Percentiles rank a stretch among this genome's conserved stretches.
These are phyloP conservation scores for Gasterosteus nipponicus DNA, from an alignment of 2,113 vertebrate genomes.

Conservation along the genomic window DNA sequence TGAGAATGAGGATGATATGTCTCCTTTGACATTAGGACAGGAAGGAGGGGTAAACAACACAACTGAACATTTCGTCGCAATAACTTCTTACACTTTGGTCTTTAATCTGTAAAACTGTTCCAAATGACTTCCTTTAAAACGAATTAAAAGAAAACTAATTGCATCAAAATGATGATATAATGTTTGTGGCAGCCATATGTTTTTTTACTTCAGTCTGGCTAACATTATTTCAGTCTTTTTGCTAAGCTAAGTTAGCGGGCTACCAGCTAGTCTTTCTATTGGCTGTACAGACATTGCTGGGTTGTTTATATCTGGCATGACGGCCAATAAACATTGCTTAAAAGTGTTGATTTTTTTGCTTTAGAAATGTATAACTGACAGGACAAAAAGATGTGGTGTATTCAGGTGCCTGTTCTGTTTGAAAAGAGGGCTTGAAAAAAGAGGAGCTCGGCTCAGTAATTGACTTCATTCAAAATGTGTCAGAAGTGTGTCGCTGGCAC, in stretches of 20 bases:
- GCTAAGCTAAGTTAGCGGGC: neutral
- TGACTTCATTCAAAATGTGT: constrained; percentile 57
- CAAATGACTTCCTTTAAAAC: neutral
- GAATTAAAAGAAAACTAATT: neutral
- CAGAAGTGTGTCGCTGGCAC: constrained; percentile 42
- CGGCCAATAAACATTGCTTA: neutral
- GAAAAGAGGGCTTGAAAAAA: neutral
- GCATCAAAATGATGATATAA: neutral
- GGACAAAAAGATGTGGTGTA: neutral
- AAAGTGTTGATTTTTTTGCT: neutral
- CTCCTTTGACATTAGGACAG: no score
- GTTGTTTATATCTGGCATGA: neutral
- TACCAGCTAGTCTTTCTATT: neutral
- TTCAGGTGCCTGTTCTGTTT: constrained; percentile 21
- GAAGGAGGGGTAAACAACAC: neutral
- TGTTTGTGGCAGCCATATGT: neutral
- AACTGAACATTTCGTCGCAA: neutral
- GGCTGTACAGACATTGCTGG: neutral
- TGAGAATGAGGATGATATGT: no score
- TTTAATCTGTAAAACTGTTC: neutral
- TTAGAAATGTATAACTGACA: neutral
- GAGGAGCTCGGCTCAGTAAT: constrained; percentile 30
- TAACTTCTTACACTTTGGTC: neutral
- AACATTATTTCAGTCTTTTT: neutral
- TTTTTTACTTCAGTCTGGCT: neutral